Evolutionary conservation across 2,797 vertebrate genomes (phyloP).

Genomic region (Cetoscarus ocellatus): DNA sequence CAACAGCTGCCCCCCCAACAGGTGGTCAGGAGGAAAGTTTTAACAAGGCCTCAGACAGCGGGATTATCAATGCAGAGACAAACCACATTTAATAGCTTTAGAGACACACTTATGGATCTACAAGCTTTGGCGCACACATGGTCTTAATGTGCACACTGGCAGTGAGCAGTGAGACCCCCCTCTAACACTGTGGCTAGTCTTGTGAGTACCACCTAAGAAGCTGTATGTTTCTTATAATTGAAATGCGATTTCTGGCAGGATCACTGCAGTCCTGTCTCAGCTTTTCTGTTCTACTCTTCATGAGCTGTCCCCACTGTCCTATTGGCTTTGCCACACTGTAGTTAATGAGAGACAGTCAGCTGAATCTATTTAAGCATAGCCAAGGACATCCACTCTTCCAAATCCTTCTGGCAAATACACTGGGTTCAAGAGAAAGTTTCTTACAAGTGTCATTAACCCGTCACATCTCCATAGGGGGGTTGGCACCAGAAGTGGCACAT

Average conservation of each 20-base stretch:
- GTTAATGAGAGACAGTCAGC: slow-evolving; percentile 35
- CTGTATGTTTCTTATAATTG: slow-evolving; percentile 71
- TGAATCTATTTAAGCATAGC: slow-evolving; percentile 23
- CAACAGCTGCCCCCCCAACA: slow-evolving; percentile 81
- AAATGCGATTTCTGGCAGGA: slow-evolving; percentile 68
- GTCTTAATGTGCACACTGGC: slow-evolving; percentile 45
- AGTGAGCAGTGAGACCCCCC: slow-evolving; percentile 48
- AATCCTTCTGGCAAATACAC: slow-evolving; percentile 2
- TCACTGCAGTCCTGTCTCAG: slow-evolving; percentile 36
- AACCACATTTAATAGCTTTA: slow-evolving; percentile 73
- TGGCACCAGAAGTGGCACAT: no score
- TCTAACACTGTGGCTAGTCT: slow-evolving; percentile 43
- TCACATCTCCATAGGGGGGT: no score
- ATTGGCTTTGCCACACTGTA: slow-evolving; percentile 29
- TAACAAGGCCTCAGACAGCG: slow-evolving; percentile 71
- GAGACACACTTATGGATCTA: slow-evolving; percentile 51
- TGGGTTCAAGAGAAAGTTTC: no score
- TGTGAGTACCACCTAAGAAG: slow-evolving; percentile 62
- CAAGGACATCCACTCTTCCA: slow-evolving; percentile 4
- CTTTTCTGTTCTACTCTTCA: slow-evolving; percentile 20
- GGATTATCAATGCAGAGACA: slow-evolving; percentile 70
- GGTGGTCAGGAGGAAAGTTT: slow-evolving; percentile 82
- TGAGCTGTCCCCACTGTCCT: slow-evolving; percentile 18
- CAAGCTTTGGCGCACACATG: slow-evolving; percentile 41
- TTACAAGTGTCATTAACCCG: no score